These are phyloP conservation scores for Linhomoeus sp. DNA, from an alignment of 2,888 invertebrate genomes.

Conservation along the genomic window DNA sequence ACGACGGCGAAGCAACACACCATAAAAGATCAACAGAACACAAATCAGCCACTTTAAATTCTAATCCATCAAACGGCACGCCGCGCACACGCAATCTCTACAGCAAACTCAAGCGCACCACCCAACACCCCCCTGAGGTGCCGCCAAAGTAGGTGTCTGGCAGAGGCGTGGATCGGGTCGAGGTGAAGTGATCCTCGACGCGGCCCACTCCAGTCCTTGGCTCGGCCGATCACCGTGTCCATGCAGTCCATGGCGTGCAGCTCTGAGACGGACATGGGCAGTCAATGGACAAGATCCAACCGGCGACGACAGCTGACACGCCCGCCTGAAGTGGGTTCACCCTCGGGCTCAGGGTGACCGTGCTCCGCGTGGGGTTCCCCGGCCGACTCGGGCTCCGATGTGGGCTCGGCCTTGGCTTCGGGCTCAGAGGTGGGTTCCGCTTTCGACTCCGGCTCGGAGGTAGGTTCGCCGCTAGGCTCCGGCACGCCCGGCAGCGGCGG, in stretches of 20 bases:
- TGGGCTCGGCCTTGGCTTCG: background rate
- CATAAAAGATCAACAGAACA: too few species aligned
- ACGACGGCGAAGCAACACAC: too few species aligned
- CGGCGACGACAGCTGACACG: too few species aligned
- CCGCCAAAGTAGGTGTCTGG: slow-evolving; percentile 75
- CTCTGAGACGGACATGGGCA: too few species aligned
- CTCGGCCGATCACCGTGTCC: slow-evolving; percentile 74
- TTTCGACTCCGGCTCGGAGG: slow-evolving; percentile 4
- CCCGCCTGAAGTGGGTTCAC: background rate
- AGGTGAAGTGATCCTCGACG: slow-evolving; percentile 36
- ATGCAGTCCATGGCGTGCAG: slow-evolving; percentile 91
- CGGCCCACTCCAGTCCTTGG: slow-evolving; percentile 57
- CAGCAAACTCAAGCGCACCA: slow-evolving; percentile 6
- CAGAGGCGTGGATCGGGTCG: slow-evolving; percentile 54
- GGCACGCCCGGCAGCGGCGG: too few species aligned
- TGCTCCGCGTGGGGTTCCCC: background rate
- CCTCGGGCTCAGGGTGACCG: background rate
- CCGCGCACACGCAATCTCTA: background rate
- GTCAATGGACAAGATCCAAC: too few species aligned
- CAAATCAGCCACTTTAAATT: too few species aligned
- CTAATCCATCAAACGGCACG: too few species aligned
- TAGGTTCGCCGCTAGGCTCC: too few species aligned
- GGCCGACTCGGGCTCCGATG: slow-evolving; percentile 4
- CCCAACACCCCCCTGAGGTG: slow-evolving; percentile 42
- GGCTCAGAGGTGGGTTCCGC: background rate